Conservation (phyloP, 1,140 invertebrate species). For the Ceratitis capitata region DNA sequence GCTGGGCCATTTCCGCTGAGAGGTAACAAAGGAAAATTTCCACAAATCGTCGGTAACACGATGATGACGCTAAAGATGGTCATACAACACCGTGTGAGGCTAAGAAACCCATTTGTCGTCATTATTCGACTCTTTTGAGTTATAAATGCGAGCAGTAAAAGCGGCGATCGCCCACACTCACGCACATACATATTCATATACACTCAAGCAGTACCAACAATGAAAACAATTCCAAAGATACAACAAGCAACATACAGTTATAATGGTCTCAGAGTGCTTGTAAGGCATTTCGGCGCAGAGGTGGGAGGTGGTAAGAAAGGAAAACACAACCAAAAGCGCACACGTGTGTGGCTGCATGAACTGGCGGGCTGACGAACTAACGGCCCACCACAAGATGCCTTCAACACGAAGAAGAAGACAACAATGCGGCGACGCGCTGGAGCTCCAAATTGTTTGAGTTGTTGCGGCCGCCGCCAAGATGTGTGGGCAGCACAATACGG, state of each 20-base stretch:
- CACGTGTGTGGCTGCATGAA: not conserved
- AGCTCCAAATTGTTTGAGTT: not conserved
- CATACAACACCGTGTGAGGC: not conserved
- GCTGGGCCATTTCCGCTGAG: not conserved
- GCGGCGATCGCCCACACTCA: not conserved
- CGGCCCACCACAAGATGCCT: not conserved
- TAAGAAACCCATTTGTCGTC: conserved; percentile 1
- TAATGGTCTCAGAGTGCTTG: not conserved
- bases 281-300: not conserved
- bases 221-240: not conserved
- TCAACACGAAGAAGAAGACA: not conserved
- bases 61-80: not conserved
- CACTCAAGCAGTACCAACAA: not conserved
- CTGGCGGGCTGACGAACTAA: not conserved
- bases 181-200: no score
- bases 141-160: not conserved
- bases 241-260: not conserved
- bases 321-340: not conserved
- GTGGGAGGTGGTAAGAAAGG: not conserved
- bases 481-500: conserved; percentile 22
- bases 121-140: not conserved
- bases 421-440: not conserved
- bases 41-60: not conserved
- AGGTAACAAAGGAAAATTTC: not conserved
- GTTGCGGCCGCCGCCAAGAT: not conserved